Evolutionary conservation across 1,140 invertebrate species (phyloP), one percentile per base, ranked within the genome.

Genomic region (Apocrypta bakeri): DNA sequence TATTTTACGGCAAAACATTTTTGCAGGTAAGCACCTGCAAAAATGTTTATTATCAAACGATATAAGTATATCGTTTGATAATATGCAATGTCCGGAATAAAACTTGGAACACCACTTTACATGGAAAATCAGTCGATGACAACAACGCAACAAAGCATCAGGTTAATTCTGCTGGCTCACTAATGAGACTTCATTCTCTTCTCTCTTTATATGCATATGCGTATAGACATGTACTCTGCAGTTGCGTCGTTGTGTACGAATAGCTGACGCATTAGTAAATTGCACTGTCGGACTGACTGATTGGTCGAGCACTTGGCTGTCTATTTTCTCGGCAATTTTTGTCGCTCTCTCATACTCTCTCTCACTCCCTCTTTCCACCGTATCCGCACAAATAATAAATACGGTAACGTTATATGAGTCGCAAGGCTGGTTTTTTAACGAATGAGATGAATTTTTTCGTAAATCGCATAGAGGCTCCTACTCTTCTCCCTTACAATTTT

Each of bases 251-350:
- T 29, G 84, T 82, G 48, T n/a, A 17, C 17, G 17, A 56, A 56
- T 56, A 56, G 48, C 21, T 56, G 2, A 17, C 17, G 83, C 85
- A 87, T 88, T 87, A 88, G 85, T 87, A 86, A 88, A 87, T 88
- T 88, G 82, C 85, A 85, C 83, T 85, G 84, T 85, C 86, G 83
- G 40, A 68, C 83, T 85, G 85, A 88, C 83, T 86, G 86, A 87
- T 87, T 86, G 84, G 83, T 83, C 82, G 81, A 82, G 21, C n/a
- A 29, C 42, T 61, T 40, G 29, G 77, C 78, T 83, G 84, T 9
- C 11, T 8, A 8, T 66, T 77, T 2, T 85, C 83, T 83, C 83
- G 24, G 9, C 29, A 73, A n/a, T 64, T 64, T 80, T 40, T 64
- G n/a, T 42, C 63, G n/a, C n/a, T 64, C 37, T 68, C 12, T 4